Evolutionary conservation across 2,797 vertebrate genomes (phyloP).

Genomic region (Trachurus trachurus): DNA sequence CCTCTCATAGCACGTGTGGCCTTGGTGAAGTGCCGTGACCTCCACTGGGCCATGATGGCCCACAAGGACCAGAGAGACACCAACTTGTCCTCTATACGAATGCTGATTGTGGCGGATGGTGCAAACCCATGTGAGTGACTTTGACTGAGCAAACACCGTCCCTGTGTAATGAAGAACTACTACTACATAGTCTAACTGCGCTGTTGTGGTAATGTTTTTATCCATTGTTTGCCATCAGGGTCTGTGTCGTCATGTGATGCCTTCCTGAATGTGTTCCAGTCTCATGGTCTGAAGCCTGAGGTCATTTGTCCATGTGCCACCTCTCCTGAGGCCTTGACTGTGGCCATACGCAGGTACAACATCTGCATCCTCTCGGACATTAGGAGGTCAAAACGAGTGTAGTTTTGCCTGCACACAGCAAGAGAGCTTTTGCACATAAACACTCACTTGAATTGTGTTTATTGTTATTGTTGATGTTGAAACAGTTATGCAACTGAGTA

Average conservation of each 20-base stretch:
- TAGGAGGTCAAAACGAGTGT: not conserved
- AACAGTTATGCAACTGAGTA: not conserved
- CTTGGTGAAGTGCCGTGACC: conserved; percentile 97
- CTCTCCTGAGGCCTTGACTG: conserved; percentile 96
- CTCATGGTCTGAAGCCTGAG: conserved; percentile 96
- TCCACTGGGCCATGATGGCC: conserved; percentile 99
- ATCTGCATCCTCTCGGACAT: not conserved
- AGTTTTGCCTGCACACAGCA: not conserved
- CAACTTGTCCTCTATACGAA: conserved; percentile 94
- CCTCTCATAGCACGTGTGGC: conserved; percentile 90
- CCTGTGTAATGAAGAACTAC: not conserved
- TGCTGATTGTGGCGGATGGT: conserved; percentile 98
- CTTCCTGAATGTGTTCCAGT: conserved; percentile 98
- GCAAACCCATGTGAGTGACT: conserved; percentile 96
- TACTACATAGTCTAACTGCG: accelerated
- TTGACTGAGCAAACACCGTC: not conserved
- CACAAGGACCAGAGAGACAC: conserved; percentile 96
- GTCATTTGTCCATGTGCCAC: conserved; percentile 98
- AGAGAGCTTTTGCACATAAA: not conserved
- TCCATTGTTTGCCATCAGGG: conserved; percentile 82
- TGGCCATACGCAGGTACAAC: conserved; percentile 95
- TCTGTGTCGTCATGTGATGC: conserved; percentile 98
- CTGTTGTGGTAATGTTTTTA: conserved; percentile 17
- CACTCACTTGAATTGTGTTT: not conserved
- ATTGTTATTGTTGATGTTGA: not conserved